Conservation (phyloP, 2,797 vertebrate species). For the Chelmon rostratus region DNA sequence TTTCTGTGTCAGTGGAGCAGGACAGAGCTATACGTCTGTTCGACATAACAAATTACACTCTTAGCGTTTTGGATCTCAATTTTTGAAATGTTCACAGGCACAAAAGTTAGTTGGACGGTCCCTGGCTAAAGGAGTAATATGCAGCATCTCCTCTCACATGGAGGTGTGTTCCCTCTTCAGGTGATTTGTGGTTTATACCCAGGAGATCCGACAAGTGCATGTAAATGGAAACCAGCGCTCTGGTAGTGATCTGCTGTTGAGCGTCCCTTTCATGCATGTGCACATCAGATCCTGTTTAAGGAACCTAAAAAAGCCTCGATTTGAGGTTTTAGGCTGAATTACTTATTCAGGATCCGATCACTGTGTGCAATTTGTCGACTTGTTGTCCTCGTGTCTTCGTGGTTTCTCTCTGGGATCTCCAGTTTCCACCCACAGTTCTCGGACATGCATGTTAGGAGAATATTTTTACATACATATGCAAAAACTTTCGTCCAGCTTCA, state of each 20-base stretch:
- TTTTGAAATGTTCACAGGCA: constrained; percentile 3
- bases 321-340: no score
- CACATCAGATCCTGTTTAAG: no score
- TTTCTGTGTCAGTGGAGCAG: constrained; percentile 23
- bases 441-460: background rate
- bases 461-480: no score
- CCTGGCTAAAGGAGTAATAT: background rate
- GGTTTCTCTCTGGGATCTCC: background rate
- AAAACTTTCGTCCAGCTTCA: no score
- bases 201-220: no score
- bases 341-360: no score
- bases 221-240: no score
- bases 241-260: no score
- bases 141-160: background rate
- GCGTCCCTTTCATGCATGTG: no score
- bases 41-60: constrained; percentile 11
- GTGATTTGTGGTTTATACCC: no score
- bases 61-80: constrained; percentile 5
- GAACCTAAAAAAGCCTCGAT: no score
- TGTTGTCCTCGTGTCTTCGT: background rate
- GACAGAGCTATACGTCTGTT: background rate
- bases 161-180: background rate
- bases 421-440: background rate
- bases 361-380: background rate
- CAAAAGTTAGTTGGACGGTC: background rate